A percentile compares a stretch with the other conserved stretches of the same genome.
These are phyloP conservation scores for Cosmia pyralina DNA, from an alignment of 2,888 invertebrate genomes.

Conservation along the genomic window DNA sequence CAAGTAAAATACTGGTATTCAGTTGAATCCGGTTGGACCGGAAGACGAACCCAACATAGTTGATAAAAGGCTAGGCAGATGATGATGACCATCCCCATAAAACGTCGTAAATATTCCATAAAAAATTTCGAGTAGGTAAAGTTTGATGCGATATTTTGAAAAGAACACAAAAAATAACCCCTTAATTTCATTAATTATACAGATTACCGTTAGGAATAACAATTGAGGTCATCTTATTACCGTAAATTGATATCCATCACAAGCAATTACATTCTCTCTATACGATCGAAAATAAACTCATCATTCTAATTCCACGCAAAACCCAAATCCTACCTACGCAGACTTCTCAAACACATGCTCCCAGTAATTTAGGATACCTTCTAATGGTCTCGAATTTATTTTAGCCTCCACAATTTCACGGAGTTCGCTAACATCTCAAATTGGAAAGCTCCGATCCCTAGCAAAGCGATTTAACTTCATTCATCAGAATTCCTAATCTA, in stretches of 20 bases:
- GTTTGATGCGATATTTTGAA: neutral
- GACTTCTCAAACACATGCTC: constrained; percentile 44
- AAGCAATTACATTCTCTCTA: neutral
- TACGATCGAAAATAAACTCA: constrained; percentile 16
- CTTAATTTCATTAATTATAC: neutral
- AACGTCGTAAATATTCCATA: neutral
- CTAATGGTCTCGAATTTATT: constrained; percentile 38
- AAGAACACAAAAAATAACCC: neutral
- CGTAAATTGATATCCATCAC: neutral
- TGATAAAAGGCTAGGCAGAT: too few species aligned
- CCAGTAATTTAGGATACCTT: constrained; percentile 31
- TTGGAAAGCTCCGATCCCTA: constrained; percentile 33
- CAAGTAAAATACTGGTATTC: too few species aligned
- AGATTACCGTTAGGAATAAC: neutral
- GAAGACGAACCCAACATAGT: too few species aligned
- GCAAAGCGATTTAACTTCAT: constrained; percentile 49
- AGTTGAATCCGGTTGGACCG: too few species aligned
- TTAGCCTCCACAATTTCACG: constrained; percentile 41
- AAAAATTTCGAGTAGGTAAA: neutral
- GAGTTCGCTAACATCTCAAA: constrained; percentile 39
- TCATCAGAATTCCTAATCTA: constrained; percentile 60
- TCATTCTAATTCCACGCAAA: constrained; percentile 24
- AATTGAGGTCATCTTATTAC: constrained; percentile 4
- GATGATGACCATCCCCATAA: neutral
- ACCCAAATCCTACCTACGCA: constrained; percentile 21